Evolutionary conservation across 2,113 vertebrate genomes (phyloP).

Genomic region (Lota lota): DNA sequence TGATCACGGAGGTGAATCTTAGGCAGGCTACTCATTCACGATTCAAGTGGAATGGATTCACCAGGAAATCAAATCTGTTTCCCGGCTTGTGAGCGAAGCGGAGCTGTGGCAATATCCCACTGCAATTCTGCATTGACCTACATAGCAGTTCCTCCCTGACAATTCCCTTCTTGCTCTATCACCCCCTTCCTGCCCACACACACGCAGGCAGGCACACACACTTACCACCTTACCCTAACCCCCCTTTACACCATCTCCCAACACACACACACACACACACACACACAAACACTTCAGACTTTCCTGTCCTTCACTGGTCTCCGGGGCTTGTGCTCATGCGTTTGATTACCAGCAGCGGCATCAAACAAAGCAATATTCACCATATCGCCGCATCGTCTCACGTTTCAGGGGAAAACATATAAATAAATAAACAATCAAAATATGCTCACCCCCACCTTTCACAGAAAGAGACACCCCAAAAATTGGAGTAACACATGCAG

Average conservation of each 20-base stretch:
- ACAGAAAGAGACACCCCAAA: constrained; percentile 20
- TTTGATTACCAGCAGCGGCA: constrained; percentile 55
- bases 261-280: too few relatives aligned
- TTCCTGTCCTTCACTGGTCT: constrained; percentile 36
- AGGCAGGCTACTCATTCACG: constrained; percentile 60
- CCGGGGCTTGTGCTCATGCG: constrained; percentile 40
- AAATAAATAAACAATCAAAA: constrained; percentile 14
- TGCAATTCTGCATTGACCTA: constrained; percentile 71
- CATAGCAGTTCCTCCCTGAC: constrained; percentile 67
- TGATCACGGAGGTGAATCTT: background rate
- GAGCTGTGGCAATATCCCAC: constrained; percentile 64
- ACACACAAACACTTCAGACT: too few relatives aligned
- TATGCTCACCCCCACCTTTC: too few relatives aligned
- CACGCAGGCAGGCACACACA: background rate
- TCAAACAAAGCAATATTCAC: constrained; percentile 34
- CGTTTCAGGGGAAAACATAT: constrained; percentile 13
- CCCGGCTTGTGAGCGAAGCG: constrained; percentile 55
- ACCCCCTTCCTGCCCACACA: constrained; percentile 12
- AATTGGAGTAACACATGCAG: background rate
- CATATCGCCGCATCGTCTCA: constrained; percentile 34
- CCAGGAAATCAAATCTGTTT: constrained; percentile 71
- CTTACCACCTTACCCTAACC: background rate
- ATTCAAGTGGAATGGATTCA: constrained; percentile 70
- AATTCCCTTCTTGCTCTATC: constrained; percentile 34
- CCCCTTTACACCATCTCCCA: background rate